Evolutionary conservation across 2,888 invertebrate species (phyloP).

Genomic region (Platycheirus albimanus): DNA sequence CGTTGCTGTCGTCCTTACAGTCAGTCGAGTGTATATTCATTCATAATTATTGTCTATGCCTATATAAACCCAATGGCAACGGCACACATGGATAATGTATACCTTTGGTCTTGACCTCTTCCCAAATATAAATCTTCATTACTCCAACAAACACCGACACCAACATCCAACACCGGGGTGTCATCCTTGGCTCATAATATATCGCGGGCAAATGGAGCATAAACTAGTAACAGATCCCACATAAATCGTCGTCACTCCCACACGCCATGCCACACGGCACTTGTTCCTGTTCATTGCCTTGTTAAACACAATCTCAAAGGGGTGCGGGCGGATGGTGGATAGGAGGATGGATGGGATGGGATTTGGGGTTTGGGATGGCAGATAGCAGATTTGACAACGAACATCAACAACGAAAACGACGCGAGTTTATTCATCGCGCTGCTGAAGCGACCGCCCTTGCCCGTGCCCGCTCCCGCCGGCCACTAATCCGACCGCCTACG

Average conservation of each 20-base stretch:
- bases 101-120: slow-evolving; percentile 55
- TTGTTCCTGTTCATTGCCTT: slow-evolving; percentile 35
- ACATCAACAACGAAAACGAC: slow-evolving; percentile 7
- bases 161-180: slow-evolving; percentile 12
- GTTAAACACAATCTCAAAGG: slow-evolving; percentile 49
- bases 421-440: too few relatives aligned
- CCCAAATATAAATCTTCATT: slow-evolving; percentile 33
- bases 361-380: too few relatives aligned
- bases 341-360: too few relatives aligned
- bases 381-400: slow-evolving; percentile 27
- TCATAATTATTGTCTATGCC: slow-evolving; percentile 24
- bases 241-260: slow-evolving; percentile 66
- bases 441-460: too few relatives aligned
- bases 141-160: not conserved
- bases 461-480: slow-evolving; percentile 8
- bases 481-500: not conserved
- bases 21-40: not conserved
- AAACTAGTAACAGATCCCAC: slow-evolving; percentile 50
- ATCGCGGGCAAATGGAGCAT: slow-evolving; percentile 56
- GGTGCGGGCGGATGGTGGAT: not conserved
- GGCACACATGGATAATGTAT: slow-evolving; percentile 10
- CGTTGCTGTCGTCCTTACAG: too few relatives aligned
- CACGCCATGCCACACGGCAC: slow-evolving; percentile 7
- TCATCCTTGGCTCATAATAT: slow-evolving; percentile 42
- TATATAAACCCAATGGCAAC: too few relatives aligned